Conservation (phyloP, 2,888 invertebrate genomes). For the Tridacna gigas region DNA sequence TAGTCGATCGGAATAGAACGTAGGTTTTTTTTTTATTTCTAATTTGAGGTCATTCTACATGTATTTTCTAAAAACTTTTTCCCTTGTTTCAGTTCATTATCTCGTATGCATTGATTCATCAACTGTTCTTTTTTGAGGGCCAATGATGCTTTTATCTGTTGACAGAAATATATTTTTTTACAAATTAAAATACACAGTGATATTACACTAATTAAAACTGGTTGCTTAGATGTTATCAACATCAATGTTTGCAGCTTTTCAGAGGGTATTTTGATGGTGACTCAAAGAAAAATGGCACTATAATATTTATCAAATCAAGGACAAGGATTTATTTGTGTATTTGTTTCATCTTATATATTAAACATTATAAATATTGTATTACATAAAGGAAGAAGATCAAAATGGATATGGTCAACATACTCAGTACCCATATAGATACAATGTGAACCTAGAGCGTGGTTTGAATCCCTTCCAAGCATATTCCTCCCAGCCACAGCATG, state of each 20-base stretch:
- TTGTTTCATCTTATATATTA: not conserved
- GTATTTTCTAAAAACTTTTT: too few species aligned
- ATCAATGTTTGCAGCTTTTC: too few species aligned
- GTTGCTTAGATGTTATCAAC: too few species aligned
- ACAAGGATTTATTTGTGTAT: not conserved
- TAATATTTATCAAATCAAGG: not conserved
- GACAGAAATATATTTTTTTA: not conserved
- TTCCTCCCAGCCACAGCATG: not conserved
- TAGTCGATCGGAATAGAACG: too few species aligned
- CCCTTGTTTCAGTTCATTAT: too few species aligned
- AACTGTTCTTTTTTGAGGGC: not conserved
- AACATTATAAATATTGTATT: not conserved
- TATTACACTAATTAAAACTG: too few species aligned
- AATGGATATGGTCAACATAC: not conserved
- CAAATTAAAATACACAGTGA: not conserved
- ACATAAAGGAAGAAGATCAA: conserved; percentile 22
- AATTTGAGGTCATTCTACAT: too few species aligned
- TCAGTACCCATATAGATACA: not conserved
- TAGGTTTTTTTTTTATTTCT: too few species aligned
- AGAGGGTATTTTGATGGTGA: too few species aligned
- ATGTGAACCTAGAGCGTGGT: not conserved
- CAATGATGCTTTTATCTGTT: conserved; percentile 18
- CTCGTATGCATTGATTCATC: not conserved
- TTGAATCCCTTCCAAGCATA: not conserved
- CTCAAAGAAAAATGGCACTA: too few species aligned